These are phyloP conservation scores for Penaeus chinensis DNA, from an alignment of 1,140 invertebrate genomes.

Conservation along the genomic window DNA sequence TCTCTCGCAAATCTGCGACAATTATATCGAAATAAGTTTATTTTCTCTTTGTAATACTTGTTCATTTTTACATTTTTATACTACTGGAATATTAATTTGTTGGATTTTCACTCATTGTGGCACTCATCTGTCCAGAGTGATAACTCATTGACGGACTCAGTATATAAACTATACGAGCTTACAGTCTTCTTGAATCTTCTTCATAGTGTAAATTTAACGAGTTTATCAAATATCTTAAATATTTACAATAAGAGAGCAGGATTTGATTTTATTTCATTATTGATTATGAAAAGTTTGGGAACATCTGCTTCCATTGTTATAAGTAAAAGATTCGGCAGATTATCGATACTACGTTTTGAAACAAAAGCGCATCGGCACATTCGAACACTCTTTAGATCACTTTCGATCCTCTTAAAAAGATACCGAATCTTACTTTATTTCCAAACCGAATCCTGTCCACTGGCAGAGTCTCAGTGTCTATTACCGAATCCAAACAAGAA, in stretches of 20 bases:
- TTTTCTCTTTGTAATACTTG: too few species aligned
- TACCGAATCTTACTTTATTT: background rate
- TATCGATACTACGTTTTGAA: constrained; percentile 52
- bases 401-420: background rate
- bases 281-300: constrained; percentile 43
- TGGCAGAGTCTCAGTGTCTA: constrained; percentile 30
- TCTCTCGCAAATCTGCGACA: too few species aligned
- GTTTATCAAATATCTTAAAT: constrained; percentile 2
- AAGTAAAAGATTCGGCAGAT: constrained; percentile 19
- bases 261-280: constrained; percentile 14
- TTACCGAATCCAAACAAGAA: constrained; percentile 52
- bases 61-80: too few species aligned
- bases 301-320: constrained; percentile 57
- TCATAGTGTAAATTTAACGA: background rate
- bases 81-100: too few species aligned
- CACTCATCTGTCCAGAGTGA: too few species aligned
- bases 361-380: constrained; percentile 4
- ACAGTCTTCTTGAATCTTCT: too few species aligned
- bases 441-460: constrained; percentile 23
- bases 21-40: too few species aligned
- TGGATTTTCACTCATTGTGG: too few species aligned
- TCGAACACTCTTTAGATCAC: background rate
- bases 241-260: background rate
- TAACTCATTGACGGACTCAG: too few species aligned
- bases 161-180: too few species aligned